Evolutionary conservation across 2,888 invertebrate species (phyloP).

Genomic region (Prosapia bicincta): DNA sequence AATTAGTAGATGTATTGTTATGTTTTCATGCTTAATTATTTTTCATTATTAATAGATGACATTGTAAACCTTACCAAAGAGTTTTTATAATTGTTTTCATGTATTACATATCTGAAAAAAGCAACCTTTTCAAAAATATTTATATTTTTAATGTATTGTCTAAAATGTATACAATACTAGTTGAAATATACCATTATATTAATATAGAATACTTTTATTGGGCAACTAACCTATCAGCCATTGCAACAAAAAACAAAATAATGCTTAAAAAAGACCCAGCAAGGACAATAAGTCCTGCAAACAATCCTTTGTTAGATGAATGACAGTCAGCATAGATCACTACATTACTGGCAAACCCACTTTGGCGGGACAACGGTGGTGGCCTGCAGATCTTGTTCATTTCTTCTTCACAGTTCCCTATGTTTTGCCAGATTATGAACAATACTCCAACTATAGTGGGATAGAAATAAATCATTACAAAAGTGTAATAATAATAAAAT

Average conservation of each 20-base stretch:
- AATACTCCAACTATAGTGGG: slow-evolving; percentile 61
- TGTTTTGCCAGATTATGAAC: slow-evolving; percentile 71
- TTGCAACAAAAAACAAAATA: slow-evolving; percentile 58
- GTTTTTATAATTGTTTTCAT: too few relatives aligned
- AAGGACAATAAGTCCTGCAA: slow-evolving; percentile 62
- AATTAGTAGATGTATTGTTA: too few relatives aligned
- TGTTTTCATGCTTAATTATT: too few relatives aligned
- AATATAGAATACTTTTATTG: too few relatives aligned
- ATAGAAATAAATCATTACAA: neutral
- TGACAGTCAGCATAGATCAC: slow-evolving; percentile 71
- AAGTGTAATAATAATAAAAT: neutral
- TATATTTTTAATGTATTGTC: too few relatives aligned
- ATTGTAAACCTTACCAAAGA: too few relatives aligned
- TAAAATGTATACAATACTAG: too few relatives aligned
- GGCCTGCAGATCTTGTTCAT: slow-evolving; percentile 30
- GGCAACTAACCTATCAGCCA: slow-evolving; percentile 55
- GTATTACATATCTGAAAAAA: too few relatives aligned
- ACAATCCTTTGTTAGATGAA: slow-evolving; percentile 70
- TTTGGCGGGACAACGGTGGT: slow-evolving; percentile 29
- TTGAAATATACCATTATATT: too few relatives aligned
- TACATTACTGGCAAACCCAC: slow-evolving; percentile 48
- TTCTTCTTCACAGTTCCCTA: slow-evolving; percentile 55
- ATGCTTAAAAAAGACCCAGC: slow-evolving; percentile 55
- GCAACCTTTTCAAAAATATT: too few relatives aligned
- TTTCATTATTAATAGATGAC: too few relatives aligned